These are phyloP conservation scores for Dione juno DNA, from an alignment of 2,888 invertebrate genomes.

Conservation along the genomic window DNA sequence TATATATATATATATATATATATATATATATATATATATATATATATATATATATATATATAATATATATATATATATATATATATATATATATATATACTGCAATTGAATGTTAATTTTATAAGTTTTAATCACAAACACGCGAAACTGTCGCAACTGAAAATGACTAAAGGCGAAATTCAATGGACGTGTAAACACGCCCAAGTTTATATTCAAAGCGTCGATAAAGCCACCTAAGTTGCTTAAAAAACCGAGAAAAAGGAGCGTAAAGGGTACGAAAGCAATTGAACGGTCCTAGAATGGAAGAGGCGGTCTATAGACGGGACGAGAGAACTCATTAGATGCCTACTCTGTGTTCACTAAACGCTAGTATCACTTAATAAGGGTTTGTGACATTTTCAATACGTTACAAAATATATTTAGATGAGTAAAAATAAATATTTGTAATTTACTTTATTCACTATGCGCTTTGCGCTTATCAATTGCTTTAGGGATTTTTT, in stretches of 20 bases:
- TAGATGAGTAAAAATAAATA: background rate
- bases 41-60: too few species aligned
- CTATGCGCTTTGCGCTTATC: too few species aligned
- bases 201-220: conserved; percentile 59
- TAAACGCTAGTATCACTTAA: conserved; percentile 32
- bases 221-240: conserved; percentile 49
- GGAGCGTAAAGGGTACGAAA: conserved; percentile 71
- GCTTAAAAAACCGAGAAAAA: conserved; percentile 64
- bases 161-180: conserved; percentile 28
- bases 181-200: conserved; percentile 51
- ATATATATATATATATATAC: too few species aligned
- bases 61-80: too few species aligned
- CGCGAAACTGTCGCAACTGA: conserved; percentile 18
- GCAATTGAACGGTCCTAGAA: conserved; percentile 68
- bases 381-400: conserved; percentile 11
- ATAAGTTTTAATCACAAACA: conserved; percentile 19
- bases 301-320: conserved; percentile 76
- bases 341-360: conserved; percentile 52
- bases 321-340: conserved; percentile 77
- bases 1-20: too few species aligned
- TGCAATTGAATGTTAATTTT: background rate
- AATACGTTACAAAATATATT: background rate
- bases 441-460: too few species aligned
- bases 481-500: too few species aligned
- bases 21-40: too few species aligned